Evolutionary conservation across 2,113 vertebrate species (phyloP).

Genomic region (Amphiprion ocellaris): DNA sequence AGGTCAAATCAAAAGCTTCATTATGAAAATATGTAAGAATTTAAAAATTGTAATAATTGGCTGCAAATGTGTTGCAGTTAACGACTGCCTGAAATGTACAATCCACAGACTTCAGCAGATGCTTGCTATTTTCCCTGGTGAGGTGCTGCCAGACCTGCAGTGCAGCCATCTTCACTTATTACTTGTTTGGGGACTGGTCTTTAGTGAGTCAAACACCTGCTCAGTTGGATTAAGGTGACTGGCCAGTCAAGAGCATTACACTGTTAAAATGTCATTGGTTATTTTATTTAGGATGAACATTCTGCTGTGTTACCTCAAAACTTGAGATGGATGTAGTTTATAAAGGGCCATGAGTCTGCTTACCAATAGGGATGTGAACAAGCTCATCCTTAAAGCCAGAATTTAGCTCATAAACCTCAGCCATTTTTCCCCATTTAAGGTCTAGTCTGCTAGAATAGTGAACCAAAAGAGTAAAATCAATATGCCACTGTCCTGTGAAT

Average conservation of each 20-base stretch:
- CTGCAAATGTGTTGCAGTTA: conserved; percentile 10
- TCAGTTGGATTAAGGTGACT: conserved; percentile 33
- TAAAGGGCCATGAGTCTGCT: not conserved
- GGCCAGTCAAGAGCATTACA: conserved; percentile 27
- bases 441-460: not conserved
- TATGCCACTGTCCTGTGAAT: not conserved
- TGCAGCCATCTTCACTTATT: conserved; percentile 52
- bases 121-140: conserved; percentile 22
- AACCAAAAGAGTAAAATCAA: not conserved
- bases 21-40: not conserved
- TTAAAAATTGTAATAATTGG: not conserved
- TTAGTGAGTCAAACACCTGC: conserved; percentile 48
- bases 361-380: not conserved
- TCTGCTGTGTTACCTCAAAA: not conserved
- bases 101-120: conserved; percentile 31
- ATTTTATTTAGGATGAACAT: conserved; percentile 7
- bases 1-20: conserved; percentile 1
- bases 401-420: conserved; percentile 13
- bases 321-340: not conserved
- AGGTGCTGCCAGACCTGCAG: conserved; percentile 31
- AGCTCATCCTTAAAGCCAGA: conserved; percentile 5
- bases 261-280: not conserved
- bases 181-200: conserved; percentile 40
- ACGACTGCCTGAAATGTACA: conserved; percentile 26
- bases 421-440: conserved; percentile 21